A percentile compares a stretch with the other conserved stretches of the same genome.
Evolutionary conservation across 2,113 vertebrate species (phyloP).

Genomic region (Hypomesus transpacificus): DNA sequence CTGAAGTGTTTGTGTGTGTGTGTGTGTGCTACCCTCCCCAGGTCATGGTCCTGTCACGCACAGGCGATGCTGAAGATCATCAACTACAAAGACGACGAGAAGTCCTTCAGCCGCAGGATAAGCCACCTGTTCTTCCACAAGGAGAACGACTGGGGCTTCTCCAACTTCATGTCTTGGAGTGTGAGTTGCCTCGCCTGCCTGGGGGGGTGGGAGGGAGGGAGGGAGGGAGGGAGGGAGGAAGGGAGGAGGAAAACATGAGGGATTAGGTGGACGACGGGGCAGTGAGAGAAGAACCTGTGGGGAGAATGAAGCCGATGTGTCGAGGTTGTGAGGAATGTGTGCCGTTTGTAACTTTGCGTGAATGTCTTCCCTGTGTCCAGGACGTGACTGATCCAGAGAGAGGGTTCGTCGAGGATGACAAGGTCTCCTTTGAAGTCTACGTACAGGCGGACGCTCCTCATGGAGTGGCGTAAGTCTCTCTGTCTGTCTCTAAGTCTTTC

Average conservation of each 20-base stretch:
- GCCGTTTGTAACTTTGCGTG: background rate
- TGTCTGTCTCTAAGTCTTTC: background rate
- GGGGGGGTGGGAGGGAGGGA: too few relatives aligned
- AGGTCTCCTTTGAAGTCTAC: conserved; percentile 97
- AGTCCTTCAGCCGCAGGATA: conserved; percentile 97
- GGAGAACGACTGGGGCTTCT: conserved; percentile 99
- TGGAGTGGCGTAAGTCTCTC: conserved; percentile 89
- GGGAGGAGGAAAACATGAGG: background rate
- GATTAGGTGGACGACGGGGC: background rate
- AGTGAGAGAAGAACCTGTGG: background rate
- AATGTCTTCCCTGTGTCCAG: conserved; percentile 60
- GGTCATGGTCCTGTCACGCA: conserved; percentile 98
- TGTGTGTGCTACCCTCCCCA: conserved; percentile 45
- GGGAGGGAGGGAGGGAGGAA: too few relatives aligned
- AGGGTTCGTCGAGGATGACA: conserved; percentile 96
- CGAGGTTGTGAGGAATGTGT: background rate
- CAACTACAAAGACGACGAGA: conserved; percentile 98
- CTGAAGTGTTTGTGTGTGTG: background rate
- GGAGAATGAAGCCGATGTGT: background rate
- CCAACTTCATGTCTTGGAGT: conserved; percentile 99
- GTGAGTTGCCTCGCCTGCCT: conserved; percentile 74
- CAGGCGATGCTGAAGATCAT: conserved; percentile 99
- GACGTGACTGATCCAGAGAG: conserved; percentile 98
- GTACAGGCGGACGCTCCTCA: conserved; percentile 98
- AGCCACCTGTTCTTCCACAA: conserved; percentile 99